phyloP scores from a whole-genome alignment of 2,113 vertebrate species.

The Hoplias malabaricus region DNA sequence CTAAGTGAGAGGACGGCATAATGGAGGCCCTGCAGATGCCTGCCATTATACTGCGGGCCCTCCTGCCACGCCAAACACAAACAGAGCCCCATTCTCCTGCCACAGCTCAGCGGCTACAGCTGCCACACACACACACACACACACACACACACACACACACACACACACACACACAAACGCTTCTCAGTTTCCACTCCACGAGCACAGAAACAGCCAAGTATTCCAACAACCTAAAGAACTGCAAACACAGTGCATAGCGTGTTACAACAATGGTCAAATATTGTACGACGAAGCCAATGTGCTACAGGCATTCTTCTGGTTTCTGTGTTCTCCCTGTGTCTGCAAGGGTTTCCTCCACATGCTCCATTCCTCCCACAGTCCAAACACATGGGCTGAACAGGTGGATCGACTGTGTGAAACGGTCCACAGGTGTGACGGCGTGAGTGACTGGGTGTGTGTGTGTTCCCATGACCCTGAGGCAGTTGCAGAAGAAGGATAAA shows the following conservation, averaged over 20 bases:
- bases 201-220: constrained; percentile 12
- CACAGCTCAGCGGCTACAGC: constrained; percentile 50
- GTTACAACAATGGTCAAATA: too few relatives aligned
- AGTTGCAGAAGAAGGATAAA: too few relatives aligned
- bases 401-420: too few relatives aligned
- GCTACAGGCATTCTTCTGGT: too few relatives aligned
- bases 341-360: too few relatives aligned
- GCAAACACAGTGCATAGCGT: constrained; percentile 11
- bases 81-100: constrained; percentile 48
- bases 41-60: constrained; percentile 45
- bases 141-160: constrained; percentile 22
- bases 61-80: constrained; percentile 40
- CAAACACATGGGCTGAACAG: too few relatives aligned
- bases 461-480: too few relatives aligned
- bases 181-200: constrained; percentile 9
- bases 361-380: too few relatives aligned
- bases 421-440: too few relatives aligned
- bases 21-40: constrained; percentile 48
- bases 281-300: too few relatives aligned
- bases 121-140: constrained; percentile 47
- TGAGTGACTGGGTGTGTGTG: too few relatives aligned
- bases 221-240: background rate
- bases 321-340: too few relatives aligned
- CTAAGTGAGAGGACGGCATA: constrained; percentile 30
- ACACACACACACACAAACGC: constrained; percentile 22